Evolutionary conservation across 2,888 invertebrate species (phyloP), one percentile per base, ranked within the genome.

Genomic region (Brachynemurus nebulosus): DNA sequence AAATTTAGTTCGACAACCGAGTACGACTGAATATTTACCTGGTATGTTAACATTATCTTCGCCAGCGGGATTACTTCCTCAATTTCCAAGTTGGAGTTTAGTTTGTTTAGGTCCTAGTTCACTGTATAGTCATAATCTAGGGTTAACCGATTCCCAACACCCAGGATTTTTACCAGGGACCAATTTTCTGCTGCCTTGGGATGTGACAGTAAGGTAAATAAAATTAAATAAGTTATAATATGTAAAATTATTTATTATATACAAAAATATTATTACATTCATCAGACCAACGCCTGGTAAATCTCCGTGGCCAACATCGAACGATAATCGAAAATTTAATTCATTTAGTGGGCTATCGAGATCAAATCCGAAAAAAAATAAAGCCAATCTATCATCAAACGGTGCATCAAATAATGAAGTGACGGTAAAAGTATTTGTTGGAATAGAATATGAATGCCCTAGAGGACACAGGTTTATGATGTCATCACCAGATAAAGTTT

Each of bases 381-480:
- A 44, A 40, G 18, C 20, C 30, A 18, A 33, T 20, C 21, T 36
- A 27, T 21, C 44, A 30, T 17, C 46, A n/a, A 50, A 25, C 53
- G 63, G 43, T 53, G 62, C 50, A 58, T 62, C 56, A 56, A 70
- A 54, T 62, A 77, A 46, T 71, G 44, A 78, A 55, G 72, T 84
- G 58, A 78, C 78, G 4, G 84, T 90, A 34, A 91, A 92, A 69
- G 84, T 92, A 54, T 93, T 93, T 63, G 79, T 97, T 45, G 97
- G 97, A 1, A 81, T 89, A 55, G 97, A 98, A 62, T 97, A 96
- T 64, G 97, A 98, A 65, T 98, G 97, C 64, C 84, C 88, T 0
- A 66, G 89, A n/a, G 97, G 97, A n/a, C 96, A 98, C 64, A 74
- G 92, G 44, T 91, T 91, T 62, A 91, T 95, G 80, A 80, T 89